A percentile compares a stretch with the other conserved stretches of the same genome.
These are phyloP conservation scores for mouse (Mus musculus) DNA, from an alignment of 2,113 vertebrate species.

Conservation along the genomic window GRCm39 chr2:92945501-92946000, in stretches of 20 bases:
- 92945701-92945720: constrained; percentile 22
- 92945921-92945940: background rate
- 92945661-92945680: constrained; percentile 54
- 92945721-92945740: background rate
- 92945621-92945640: constrained; percentile 32
- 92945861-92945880: rapidly evolving
- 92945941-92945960: rapidly evolving
- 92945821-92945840: background rate
- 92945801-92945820: rapidly evolving
- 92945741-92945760: constrained; percentile 46
- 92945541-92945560: background rate
- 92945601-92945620: background rate
- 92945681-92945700: constrained; percentile 70
- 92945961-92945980: background rate
- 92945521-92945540: background rate
- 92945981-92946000: background rate
- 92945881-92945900: background rate
- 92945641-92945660: constrained; percentile 35
- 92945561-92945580: background rate
- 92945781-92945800: background rate
- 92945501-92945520: background rate
- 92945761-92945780: constrained; percentile 24
- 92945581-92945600: background rate
- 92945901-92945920: background rate
- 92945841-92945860: rapidly evolving